Conservation (phyloP, 2,888 invertebrate genomes). For the Chrysomela aeneicollis region DNA sequence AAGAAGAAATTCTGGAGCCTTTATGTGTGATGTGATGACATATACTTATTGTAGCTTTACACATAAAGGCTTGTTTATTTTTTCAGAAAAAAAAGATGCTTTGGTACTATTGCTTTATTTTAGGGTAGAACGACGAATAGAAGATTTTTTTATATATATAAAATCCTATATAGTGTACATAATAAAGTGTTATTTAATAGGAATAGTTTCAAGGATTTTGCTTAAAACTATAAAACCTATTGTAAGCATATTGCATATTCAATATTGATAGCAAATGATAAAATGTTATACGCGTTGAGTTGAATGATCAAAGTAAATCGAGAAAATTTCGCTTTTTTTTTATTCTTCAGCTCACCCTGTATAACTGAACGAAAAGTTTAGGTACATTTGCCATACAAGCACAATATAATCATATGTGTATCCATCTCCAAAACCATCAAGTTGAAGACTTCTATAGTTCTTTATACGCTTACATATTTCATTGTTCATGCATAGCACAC, state of each 20-base stretch:
- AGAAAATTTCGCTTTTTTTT: slow-evolving; percentile 24
- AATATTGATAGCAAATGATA: slow-evolving; percentile 17
- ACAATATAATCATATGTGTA: slow-evolving; percentile 35
- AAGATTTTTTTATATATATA: slow-evolving; percentile 43
- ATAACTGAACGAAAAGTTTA: slow-evolving; percentile 25
- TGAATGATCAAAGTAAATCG: slow-evolving; percentile 14
- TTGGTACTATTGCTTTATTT: slow-evolving; percentile 62
- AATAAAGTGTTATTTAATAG: slow-evolving; percentile 41
- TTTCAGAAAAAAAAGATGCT: slow-evolving; percentile 48
- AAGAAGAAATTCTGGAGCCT: slow-evolving; percentile 29
- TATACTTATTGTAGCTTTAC: too few relatives aligned
- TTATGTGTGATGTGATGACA: too few relatives aligned
- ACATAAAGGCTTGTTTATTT: slow-evolving; percentile 9
- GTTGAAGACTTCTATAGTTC: slow-evolving; percentile 50
- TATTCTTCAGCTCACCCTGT: slow-evolving; percentile 14
- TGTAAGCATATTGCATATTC: slow-evolving; percentile 27
- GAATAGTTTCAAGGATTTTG: slow-evolving; percentile 37
- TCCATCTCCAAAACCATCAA: slow-evolving; percentile 43
- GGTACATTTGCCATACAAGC: slow-evolving; percentile 37
- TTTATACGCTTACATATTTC: slow-evolving; percentile 53
- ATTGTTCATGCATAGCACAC: slow-evolving; percentile 56
- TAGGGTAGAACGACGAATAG: slow-evolving; percentile 24
- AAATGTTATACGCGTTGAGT: slow-evolving; percentile 7
- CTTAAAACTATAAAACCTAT: slow-evolving; percentile 19
- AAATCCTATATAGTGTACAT: slow-evolving; percentile 46